phyloP scores from a whole-genome alignment of 1,140 invertebrate species.

The Trichomalopsis sarcophagae region DNA sequence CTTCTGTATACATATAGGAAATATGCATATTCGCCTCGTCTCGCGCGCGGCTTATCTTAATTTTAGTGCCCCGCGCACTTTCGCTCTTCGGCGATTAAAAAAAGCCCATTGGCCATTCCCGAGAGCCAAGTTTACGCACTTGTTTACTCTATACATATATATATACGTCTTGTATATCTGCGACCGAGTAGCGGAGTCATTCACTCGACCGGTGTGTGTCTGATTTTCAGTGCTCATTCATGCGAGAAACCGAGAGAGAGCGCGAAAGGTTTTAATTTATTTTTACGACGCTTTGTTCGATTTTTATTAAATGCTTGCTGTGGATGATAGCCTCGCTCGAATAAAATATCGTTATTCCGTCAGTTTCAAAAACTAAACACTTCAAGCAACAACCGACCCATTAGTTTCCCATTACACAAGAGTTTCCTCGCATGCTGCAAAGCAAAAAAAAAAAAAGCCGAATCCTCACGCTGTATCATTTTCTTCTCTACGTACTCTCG shows the following conservation, averaged over 20 bases:
- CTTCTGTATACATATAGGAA: background rate
- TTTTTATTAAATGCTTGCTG: background rate
- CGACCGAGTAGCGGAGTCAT: background rate
- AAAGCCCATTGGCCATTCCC: slow-evolving; percentile 14
- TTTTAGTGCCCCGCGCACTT: slow-evolving; percentile 21
- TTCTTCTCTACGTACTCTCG: background rate
- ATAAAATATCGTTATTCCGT: no score
- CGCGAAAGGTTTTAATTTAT: background rate
- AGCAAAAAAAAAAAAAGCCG: background rate
- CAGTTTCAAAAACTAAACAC: background rate
- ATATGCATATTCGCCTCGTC: background rate
- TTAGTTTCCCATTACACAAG: background rate
- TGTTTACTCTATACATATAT: slow-evolving; percentile 14
- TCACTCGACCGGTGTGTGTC: background rate
- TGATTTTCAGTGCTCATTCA: slow-evolving; percentile 10
- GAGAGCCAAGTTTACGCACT: slow-evolving; percentile 20
- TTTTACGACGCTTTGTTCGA: background rate
- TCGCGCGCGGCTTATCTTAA: slow-evolving; percentile 34
- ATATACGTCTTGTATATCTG: background rate
- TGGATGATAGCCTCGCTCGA: no score
- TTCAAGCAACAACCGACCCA: background rate
- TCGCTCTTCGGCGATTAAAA: background rate
- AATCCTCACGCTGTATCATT: background rate
- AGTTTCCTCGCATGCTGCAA: background rate
- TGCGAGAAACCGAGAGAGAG: background rate